Evolutionary conservation across 2,888 invertebrate species (phyloP).

Genomic region (Platycheirus albimanus): DNA sequence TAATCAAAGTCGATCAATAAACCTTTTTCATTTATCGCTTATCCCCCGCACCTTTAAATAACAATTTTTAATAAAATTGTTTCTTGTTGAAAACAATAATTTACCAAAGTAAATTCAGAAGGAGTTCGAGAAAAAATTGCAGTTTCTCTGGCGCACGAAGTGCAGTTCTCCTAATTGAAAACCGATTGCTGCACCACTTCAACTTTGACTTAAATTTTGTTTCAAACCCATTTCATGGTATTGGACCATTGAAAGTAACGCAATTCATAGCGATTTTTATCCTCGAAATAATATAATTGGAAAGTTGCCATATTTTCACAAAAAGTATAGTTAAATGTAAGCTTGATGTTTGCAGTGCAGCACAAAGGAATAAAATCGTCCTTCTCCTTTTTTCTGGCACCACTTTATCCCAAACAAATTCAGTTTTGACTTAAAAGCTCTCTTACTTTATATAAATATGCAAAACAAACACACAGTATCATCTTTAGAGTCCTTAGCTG

Average conservation of each 20-base stretch:
- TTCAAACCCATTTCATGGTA: slow-evolving; percentile 24
- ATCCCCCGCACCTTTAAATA: no score
- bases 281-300: slow-evolving; percentile 52
- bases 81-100: slow-evolving; percentile 24
- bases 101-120: slow-evolving; percentile 9
- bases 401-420: not conserved
- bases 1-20: not conserved
- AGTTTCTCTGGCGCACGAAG: slow-evolving; percentile 7
- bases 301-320: slow-evolving; percentile 40
- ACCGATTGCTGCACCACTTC: slow-evolving; percentile 43
- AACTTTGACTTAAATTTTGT: slow-evolving; percentile 12
- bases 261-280: slow-evolving; percentile 19
- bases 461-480: slow-evolving; percentile 23
- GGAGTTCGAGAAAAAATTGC: not conserved
- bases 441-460: slow-evolving; percentile 36
- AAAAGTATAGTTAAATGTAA: not conserved
- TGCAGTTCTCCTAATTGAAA: slow-evolving; percentile 14
- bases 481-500: not conserved
- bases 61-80: slow-evolving; percentile 11
- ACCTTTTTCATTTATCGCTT: no score
- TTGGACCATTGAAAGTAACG: slow-evolving; percentile 40
- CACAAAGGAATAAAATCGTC: not conserved
- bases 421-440: slow-evolving; percentile 40
- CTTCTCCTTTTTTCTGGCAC: slow-evolving; percentile 2
- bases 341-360: slow-evolving; percentile 2